Conservation (phyloP, 2,113 vertebrate species). For the Willisornis vidua region DNA sequence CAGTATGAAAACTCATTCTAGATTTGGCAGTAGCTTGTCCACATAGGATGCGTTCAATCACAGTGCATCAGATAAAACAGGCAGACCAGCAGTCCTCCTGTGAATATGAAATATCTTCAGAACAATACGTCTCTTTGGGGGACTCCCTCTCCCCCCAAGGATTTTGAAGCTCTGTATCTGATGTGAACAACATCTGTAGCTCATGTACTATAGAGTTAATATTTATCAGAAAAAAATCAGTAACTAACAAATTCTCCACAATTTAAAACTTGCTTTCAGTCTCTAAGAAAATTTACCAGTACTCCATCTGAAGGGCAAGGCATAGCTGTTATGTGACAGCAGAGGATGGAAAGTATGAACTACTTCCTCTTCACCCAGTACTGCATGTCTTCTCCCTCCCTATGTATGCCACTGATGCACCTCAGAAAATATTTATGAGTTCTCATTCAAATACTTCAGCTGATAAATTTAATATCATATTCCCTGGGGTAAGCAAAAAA, state of each 20-base stretch:
- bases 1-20: neutral
- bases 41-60: neutral
- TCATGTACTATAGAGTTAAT: neutral
- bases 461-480: slow-evolving; percentile 72
- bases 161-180: accelerated
- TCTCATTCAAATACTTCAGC: slow-evolving; percentile 62
- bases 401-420: neutral
- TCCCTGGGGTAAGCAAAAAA: slow-evolving; percentile 62
- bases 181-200: neutral
- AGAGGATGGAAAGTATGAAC: neutral
- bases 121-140: neutral
- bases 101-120: neutral
- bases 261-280: neutral
- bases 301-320: neutral
- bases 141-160: neutral
- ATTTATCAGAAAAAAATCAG: neutral
- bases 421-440: slow-evolving; percentile 68
- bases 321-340: neutral
- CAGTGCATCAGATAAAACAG: accelerated
- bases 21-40: neutral
- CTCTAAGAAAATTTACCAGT: neutral
- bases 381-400: neutral
- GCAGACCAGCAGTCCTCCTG: neutral
- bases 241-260: neutral
- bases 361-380: neutral